Conservation (phyloP, 2,797 vertebrate species). For the Pangasius djambal region DNA sequence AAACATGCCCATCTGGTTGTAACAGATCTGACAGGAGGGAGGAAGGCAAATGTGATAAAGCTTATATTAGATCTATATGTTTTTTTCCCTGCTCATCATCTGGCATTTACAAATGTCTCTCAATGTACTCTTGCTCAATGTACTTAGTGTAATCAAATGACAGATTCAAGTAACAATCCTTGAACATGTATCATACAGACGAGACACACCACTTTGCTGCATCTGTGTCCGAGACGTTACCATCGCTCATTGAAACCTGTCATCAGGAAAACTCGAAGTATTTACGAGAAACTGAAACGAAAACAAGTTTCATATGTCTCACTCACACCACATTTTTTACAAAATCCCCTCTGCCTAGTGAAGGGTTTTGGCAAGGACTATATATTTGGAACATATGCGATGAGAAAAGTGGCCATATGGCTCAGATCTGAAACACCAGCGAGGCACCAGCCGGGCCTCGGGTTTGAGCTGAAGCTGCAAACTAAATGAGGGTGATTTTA, state of each 20-base stretch:
- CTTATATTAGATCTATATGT: slow-evolving; percentile 18
- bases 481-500: not conserved
- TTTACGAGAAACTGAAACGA: slow-evolving; percentile 44
- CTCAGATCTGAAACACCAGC: slow-evolving; percentile 29
- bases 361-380: slow-evolving; percentile 25
- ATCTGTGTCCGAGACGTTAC: slow-evolving; percentile 11
- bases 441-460: slow-evolving; percentile 4
- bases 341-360: slow-evolving; percentile 40
- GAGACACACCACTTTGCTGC: not conserved
- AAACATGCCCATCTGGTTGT: slow-evolving; percentile 45
- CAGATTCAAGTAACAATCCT: not conserved
- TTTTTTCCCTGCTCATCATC: slow-evolving; percentile 21
- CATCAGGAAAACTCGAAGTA: slow-evolving; percentile 22
- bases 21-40: slow-evolving; percentile 29
- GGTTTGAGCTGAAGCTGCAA: not conserved
- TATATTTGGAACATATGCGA: slow-evolving; percentile 45
- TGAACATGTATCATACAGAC: not conserved
- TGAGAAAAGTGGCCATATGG: slow-evolving; percentile 49
- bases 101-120: slow-evolving; percentile 4
- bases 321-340: slow-evolving; percentile 37
- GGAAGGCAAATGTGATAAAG: slow-evolving; percentile 36
- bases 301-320: slow-evolving; percentile 44
- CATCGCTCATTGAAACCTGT: not conserved
- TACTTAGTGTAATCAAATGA: not conserved
- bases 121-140: not conserved